Evolutionary conservation across 2,888 invertebrate species (phyloP), one percentile per base, ranked within the genome.

Genomic region (Halictus quadricinctus): DNA sequence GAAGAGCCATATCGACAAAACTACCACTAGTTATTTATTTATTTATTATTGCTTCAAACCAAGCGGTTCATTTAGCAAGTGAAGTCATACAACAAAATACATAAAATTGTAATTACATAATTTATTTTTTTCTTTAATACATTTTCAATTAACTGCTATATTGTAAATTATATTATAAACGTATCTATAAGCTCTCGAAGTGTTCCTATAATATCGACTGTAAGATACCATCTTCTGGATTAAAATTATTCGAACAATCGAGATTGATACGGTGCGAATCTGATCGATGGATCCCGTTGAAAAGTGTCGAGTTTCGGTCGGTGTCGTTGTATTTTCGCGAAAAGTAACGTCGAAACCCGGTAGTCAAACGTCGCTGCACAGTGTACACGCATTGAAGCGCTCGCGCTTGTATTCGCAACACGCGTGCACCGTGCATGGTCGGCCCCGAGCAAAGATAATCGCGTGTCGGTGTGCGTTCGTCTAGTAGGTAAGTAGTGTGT

Each of bases 401-500:
- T 84, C 79, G 75, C 78, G 79, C 83, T 80, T 84, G 83, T 79
- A 73, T 79, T 69, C 46, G 58, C 76, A 72, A 79, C 79, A 81
- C 76, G 43, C 36, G 80, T 76, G 66, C 66, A 79, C 29, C 43
- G 79, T 76, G 66, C 66, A 79, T 25, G 43, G 70, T 80, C 79
- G 77, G 25, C 80, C 72, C 76, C 76, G 79, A 79, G 36, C 66
- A 72, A 80, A 83, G 83, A 83, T 79, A 81, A 82, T 80, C 79
- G 79, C 58, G 73, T 50, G 80, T 84, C 66, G 50, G 88, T 90
- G 86, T 82, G 82, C 64, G 82, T 84, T 83, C 66, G 83, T 90
- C 87, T 89, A 90, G 82, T 90, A 89, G 88, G 88, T 88, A 90
- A 90, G 86, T 90, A 88, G 85, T 83, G 90, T 87, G 90, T 90